A percentile compares a stretch with the other conserved stretches of the same genome.
phyloP scores from a whole-genome alignment of 2,797 vertebrate species.

The Taeniopygia guttata region DNA sequence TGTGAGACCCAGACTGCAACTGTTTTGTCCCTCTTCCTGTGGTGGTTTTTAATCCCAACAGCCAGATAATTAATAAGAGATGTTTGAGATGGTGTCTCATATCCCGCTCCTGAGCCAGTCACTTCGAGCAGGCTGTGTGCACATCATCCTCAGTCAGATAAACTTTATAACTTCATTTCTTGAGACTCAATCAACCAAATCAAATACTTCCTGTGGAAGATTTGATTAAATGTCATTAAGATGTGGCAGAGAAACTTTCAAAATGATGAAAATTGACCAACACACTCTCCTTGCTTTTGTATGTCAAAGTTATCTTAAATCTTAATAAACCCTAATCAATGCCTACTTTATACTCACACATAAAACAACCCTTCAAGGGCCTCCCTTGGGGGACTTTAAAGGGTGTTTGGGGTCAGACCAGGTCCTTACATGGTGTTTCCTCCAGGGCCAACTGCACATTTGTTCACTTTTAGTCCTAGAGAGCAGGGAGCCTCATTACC shows the following conservation, averaged over 20 bases:
- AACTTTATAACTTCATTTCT: not conserved
- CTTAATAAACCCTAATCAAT: not conserved
- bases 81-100: not conserved
- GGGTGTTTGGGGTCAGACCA: not conserved
- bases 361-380: not conserved
- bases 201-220: not conserved
- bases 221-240: not conserved
- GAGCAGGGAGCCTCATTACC: not conserved
- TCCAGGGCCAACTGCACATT: not conserved
- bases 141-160: not conserved
- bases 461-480: not conserved
- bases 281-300: not conserved
- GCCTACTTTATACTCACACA: not conserved
- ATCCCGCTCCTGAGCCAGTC: not conserved
- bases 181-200: not conserved
- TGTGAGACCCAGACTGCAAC: not conserved
- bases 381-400: not conserved
- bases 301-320: not conserved
- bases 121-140: fast-evolving
- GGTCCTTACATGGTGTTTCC: not conserved
- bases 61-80: not conserved
- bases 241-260: not conserved
- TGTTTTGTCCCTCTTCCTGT: not conserved
- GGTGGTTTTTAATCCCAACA: not conserved
- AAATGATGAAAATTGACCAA: not conserved